phyloP scores from a whole-genome alignment of 1,140 invertebrate genomes.

The Drosophila yakuba region DNA sequence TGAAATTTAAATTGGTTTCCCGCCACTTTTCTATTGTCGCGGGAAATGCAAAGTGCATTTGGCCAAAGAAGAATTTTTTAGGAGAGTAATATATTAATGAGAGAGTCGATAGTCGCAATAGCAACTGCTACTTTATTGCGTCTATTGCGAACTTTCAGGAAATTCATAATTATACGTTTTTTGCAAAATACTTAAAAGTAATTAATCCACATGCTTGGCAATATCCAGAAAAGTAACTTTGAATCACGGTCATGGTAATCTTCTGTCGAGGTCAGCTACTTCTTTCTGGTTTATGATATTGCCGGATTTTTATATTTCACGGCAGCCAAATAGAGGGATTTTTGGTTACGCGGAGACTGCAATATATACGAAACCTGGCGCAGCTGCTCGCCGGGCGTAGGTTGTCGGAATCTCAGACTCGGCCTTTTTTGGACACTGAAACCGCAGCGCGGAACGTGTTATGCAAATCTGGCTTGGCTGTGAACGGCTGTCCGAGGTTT shows the following conservation, averaged over 20 bases:
- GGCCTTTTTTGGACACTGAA: constrained; percentile 6
- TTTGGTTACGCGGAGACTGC: constrained; percentile 8
- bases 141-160: too few relatives aligned
- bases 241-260: neutral
- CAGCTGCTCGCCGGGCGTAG: constrained; percentile 53
- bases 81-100: too few relatives aligned
- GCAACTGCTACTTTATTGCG: too few relatives aligned
- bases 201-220: neutral
- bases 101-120: too few relatives aligned
- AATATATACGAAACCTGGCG: constrained; percentile 53
- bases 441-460: constrained; percentile 64
- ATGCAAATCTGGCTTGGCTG: constrained; percentile 54
- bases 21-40: constrained; percentile 13
- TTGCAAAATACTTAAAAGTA: neutral
- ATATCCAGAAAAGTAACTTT: neutral
- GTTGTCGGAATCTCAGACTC: constrained; percentile 47
- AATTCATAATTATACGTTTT: too few relatives aligned
- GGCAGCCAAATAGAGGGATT: constrained; percentile 13
- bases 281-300: constrained; percentile 5
- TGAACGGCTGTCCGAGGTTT: constrained; percentile 2
- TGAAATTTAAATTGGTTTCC: constrained; percentile 40
- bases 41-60: neutral
- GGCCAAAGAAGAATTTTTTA: neutral
- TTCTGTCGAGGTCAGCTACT: constrained; percentile 1
- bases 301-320: constrained; percentile 43